Conservation (phyloP, 1,140 invertebrate species). For the Drosophila ambigua region DNA sequence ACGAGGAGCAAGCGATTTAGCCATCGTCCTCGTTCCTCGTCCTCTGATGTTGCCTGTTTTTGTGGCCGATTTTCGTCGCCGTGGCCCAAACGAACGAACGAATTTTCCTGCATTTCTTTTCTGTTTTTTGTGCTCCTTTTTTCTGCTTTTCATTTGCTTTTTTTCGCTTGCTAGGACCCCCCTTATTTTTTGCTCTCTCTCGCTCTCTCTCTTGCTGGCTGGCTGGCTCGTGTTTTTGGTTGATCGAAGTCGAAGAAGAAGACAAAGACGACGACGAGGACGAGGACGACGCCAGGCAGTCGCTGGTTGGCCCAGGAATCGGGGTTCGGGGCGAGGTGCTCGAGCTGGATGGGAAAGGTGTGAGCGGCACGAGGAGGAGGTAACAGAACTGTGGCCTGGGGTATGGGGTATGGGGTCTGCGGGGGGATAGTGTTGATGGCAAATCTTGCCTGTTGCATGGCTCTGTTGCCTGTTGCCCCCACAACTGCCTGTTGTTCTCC, state of each 20-base stretch:
- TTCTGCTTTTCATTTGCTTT: conserved; percentile 14
- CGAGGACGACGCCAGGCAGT: conserved; percentile 40
- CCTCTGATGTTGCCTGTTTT: conserved; percentile 53
- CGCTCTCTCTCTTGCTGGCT: too few relatives aligned
- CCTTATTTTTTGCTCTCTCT: background rate
- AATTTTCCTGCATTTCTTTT: conserved; percentile 65
- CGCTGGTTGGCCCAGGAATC: conserved; percentile 15
- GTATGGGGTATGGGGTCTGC: background rate
- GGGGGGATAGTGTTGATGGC: conserved; percentile 27
- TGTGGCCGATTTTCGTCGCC: conserved; percentile 78
- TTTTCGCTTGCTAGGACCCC: background rate
- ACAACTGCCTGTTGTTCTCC: conserved; percentile 38
- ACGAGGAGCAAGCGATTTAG: conserved; percentile 66
- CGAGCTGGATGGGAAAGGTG: too few relatives aligned
- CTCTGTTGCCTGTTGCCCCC: conserved; percentile 10
- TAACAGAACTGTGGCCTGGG: background rate
- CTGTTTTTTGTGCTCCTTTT: conserved; percentile 18
- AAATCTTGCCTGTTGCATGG: conserved; percentile 47
- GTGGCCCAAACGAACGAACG: conserved; percentile 45
- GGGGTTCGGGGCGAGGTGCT: conserved; percentile 13
- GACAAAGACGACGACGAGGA: conserved; percentile 39
- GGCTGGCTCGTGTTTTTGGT: conserved; percentile 40
- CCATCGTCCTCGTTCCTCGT: conserved; percentile 20
- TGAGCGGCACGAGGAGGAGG: too few relatives aligned
- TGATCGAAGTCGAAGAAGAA: conserved; percentile 63